Base-by-base conservation (phyloP, 2,888 invertebrate genomes). In the Sinohyriopsis cumingii region DNA sequence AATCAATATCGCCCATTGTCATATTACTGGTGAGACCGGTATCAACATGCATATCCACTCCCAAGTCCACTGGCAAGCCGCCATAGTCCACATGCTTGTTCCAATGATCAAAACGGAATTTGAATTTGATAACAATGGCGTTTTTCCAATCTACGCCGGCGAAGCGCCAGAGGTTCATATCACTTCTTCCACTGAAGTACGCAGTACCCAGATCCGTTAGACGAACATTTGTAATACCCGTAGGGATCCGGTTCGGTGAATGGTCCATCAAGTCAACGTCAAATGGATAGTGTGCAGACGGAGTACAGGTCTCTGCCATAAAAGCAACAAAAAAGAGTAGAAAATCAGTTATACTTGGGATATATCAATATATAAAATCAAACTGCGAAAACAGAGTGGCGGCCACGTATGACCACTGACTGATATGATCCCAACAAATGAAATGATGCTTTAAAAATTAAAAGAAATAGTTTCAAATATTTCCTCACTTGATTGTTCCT, bases 171-270 rank as follows among this genome's bases (percentile, higher is more conserved):
- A 84, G 59, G 61, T 79, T 82, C 71, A 84, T 68, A 33, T 72
- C 75, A 54, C 84, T 81, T 25, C 69, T 68, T 4, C 83, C 83
- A 45, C 77, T 79, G 63, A 84, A 84, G 66, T 74, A 78, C 54
- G 84, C 86, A 3, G 82, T 79, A 59, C 84, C 84, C 6, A 78
- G 67, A 25, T 77, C 71, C 9, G 81, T 83, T 59, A 79, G 65
- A 56, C 62, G 56, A 9, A 86, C 82, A 15, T 78, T 76, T 6
- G 76, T 72, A 9, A 76, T 68, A 19, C 78, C 79, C 18, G 78
- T 77, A 24, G 77, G 76, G 20, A 80, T 78, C 20, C 68, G 68
- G 54, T 76, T 70, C n/a, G 67, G 61, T 9, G 84, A 83, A 56
- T 78, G 71, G 68, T 86, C 84, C 55, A 74, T 64, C 54, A 84